These are phyloP conservation scores for Deroptyus accipitrinus DNA, from an alignment of 2,113 vertebrate species.

Conservation along the genomic window DNA sequence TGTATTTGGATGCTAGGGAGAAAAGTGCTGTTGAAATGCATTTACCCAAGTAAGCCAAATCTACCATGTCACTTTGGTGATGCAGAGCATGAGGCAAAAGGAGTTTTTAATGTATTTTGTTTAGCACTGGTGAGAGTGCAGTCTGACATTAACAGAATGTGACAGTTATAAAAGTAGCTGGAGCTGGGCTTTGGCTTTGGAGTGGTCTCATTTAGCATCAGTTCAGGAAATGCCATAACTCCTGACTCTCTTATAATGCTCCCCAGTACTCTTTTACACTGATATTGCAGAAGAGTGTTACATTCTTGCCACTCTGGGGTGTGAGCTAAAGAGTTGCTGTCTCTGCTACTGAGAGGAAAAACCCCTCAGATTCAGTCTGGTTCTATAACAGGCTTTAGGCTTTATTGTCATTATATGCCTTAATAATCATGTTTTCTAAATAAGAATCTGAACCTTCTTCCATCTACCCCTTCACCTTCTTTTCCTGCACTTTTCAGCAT, in stretches of 20 bases:
- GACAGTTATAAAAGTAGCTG: neutral
- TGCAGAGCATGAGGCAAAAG: neutral
- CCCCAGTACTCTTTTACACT: neutral
- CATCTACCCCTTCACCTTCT: neutral
- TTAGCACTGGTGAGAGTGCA: neutral
- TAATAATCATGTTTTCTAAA: neutral
- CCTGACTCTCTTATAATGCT: neutral
- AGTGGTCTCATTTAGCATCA: neutral
- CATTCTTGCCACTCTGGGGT: neutral
- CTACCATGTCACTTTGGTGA: neutral
- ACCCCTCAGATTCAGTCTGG: neutral
- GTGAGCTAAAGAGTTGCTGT: neutral
- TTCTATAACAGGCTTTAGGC: neutral
- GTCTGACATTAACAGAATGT: neutral
- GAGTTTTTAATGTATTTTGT: neutral
- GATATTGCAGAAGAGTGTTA: neutral
- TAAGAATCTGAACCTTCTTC: neutral
- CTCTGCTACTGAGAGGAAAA: neutral
- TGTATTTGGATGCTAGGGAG: neutral
- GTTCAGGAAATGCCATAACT: neutral
- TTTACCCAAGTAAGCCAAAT: neutral
- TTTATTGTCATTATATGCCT: neutral
- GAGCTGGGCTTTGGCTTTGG: neutral
- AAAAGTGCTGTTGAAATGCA: neutral
- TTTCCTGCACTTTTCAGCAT: neutral